These are phyloP conservation scores for Ptilonorhynchus violaceus DNA, from an alignment of 2,113 vertebrate genomes.

Conservation along the genomic window DNA sequence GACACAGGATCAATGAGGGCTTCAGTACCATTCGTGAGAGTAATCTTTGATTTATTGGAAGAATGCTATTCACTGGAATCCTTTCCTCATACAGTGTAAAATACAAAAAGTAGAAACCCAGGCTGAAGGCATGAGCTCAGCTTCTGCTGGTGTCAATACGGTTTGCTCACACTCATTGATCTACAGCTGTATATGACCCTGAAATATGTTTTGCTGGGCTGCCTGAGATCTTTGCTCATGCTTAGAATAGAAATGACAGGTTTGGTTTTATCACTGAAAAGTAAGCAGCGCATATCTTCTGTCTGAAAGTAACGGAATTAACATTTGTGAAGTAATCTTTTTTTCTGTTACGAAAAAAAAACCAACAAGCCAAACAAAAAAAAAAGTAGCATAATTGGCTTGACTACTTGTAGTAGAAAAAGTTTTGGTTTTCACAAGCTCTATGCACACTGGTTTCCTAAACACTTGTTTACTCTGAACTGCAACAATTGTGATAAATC, in stretches of 20 bases:
- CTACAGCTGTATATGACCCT: background rate
- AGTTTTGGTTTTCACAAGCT: background rate
- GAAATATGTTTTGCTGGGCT: background rate
- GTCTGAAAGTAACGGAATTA: background rate
- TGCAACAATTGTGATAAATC: constrained; percentile 2
- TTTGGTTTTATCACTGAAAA: background rate
- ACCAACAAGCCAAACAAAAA: no score
- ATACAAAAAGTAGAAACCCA: background rate
- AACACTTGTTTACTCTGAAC: background rate
- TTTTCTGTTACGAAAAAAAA: background rate
- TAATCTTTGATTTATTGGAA: background rate
- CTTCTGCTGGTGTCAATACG: background rate
- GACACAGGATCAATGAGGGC: background rate
- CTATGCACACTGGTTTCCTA: background rate
- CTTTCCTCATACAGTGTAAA: background rate
- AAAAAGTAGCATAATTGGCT: background rate
- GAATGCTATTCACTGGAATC: background rate
- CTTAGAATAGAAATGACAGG: background rate
- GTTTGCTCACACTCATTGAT: background rate
- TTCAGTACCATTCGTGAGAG: background rate
- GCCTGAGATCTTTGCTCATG: background rate
- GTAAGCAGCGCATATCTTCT: background rate
- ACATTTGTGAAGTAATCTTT: background rate
- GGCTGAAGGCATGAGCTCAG: background rate
- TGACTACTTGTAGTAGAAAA: background rate